These are phyloP conservation scores for Megathymus violae DNA, from an alignment of 1,140 invertebrate genomes.

Conservation along the genomic window DNA sequence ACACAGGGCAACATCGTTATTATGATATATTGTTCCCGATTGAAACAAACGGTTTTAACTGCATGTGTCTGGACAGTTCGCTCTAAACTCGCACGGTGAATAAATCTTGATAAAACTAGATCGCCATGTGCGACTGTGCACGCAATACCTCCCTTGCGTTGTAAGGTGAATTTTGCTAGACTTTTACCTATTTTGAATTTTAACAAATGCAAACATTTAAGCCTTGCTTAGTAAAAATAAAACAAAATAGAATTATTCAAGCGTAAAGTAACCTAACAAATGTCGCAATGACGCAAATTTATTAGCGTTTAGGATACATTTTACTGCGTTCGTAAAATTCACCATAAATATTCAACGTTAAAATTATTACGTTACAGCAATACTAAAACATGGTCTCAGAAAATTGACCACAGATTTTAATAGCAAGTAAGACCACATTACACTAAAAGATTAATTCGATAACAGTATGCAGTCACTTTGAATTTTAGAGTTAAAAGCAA, in stretches of 20 bases:
- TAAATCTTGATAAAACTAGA: slow-evolving; percentile 37
- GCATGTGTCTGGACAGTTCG: slow-evolving; percentile 43
- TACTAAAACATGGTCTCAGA: slow-evolving; percentile 22
- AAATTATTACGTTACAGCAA: slow-evolving; percentile 5
- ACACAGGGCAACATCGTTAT: slow-evolving; percentile 59
- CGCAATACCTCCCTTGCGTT: not conserved
- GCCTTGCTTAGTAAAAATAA: not conserved
- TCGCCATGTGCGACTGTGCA: slow-evolving; percentile 20
- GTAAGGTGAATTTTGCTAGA: slow-evolving; percentile 5
- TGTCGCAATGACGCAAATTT: not conserved
- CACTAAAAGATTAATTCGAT: slow-evolving; percentile 70
- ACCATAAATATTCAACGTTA: not conserved
- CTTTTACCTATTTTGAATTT: not conserved
- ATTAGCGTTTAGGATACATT: not conserved
- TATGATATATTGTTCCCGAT: slow-evolving; percentile 76
- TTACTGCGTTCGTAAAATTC: too few species aligned
- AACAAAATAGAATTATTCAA: too few species aligned
- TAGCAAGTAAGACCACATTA: slow-evolving; percentile 50
- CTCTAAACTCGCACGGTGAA: slow-evolving; percentile 39
- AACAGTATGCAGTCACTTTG: slow-evolving; percentile 64
- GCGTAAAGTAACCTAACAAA: too few species aligned
- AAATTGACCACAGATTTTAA: slow-evolving; percentile 48
- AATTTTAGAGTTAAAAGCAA: slow-evolving; percentile 72
- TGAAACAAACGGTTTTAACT: slow-evolving; percentile 59
- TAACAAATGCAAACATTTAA: too few species aligned